A percentile compares a stretch with the other conserved stretches of the same genome.
Evolutionary conservation across 35 echinoderm and acorn worm species (phyloP).

Genomic region (Apostichopus japonicus): DNA sequence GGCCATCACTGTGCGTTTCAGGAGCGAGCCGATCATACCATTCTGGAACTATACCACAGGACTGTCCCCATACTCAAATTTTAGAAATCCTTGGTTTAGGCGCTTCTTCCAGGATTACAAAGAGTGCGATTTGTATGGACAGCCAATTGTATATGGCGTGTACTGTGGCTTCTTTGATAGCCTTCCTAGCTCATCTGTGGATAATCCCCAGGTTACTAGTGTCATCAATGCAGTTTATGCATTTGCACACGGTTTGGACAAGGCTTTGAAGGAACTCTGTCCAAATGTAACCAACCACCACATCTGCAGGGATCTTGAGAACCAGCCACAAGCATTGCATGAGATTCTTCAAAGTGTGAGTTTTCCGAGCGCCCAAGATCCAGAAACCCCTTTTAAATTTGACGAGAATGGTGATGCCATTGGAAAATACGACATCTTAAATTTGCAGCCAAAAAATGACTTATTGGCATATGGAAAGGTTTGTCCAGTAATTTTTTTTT

Average conservation of each 20-base stretch:
- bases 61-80: conserved; percentile 51
- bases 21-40: not conserved
- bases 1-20: conserved; percentile 47
- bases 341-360: conserved; percentile 52
- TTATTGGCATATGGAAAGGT: not conserved
- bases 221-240: conserved; percentile 78
- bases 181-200: conserved; percentile 11
- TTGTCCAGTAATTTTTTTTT: not conserved
- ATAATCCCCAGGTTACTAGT: conserved; percentile 64
- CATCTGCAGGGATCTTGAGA: conserved; percentile 59
- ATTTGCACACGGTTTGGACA: conserved; percentile 80
- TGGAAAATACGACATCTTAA: conserved; percentile 77
- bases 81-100: conserved; percentile 89
- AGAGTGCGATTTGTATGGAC: conserved; percentile 69
- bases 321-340: conserved; percentile 57
- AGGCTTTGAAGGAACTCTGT: conserved; percentile 65
- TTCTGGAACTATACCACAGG: conserved; percentile 64
- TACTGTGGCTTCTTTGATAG: conserved; percentile 12
- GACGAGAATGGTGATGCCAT: conserved; percentile 73
- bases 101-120: conserved; percentile 57
- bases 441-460: conserved; percentile 22
- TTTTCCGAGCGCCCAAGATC: conserved; percentile 47
- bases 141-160: conserved; percentile 14
- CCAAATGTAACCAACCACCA: conserved; percentile 40
- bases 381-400: conserved; percentile 52